Conservation (phyloP, 64 coral and sea anemone genomes). For the Dendrophyllia cribrosa region DNA sequence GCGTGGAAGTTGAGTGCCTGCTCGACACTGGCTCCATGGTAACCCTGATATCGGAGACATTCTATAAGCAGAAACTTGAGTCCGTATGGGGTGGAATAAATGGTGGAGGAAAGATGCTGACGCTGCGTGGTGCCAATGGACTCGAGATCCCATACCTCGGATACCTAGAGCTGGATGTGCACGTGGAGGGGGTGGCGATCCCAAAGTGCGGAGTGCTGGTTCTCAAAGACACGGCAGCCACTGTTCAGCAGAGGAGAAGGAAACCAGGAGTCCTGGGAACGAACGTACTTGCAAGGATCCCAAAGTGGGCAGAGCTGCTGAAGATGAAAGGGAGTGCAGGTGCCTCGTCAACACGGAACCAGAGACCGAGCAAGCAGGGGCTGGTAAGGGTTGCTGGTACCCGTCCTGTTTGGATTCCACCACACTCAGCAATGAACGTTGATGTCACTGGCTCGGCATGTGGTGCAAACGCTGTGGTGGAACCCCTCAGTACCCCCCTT, state of each 20-base stretch:
- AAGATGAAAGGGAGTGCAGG: not conserved
- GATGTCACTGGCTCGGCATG: conserved; percentile 26
- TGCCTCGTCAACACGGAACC: not conserved
- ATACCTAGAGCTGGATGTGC: conserved; percentile 36
- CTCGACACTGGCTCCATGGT: conserved; percentile 76
- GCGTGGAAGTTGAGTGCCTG: conserved; percentile 59
- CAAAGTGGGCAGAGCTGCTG: conserved; percentile 17
- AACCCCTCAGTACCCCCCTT: conserved; percentile 26
- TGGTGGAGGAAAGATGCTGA: conserved; percentile 5
- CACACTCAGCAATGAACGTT: conserved; percentile 25
- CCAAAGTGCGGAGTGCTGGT: conserved; percentile 50
- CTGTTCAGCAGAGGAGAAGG: conserved; percentile 16
- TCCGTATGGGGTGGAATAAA: not conserved
- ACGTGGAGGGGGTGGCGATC: conserved; percentile 36
- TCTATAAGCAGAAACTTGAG: conserved; percentile 55
- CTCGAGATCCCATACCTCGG: conserved; percentile 45
- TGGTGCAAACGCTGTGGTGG: conserved; percentile 48
- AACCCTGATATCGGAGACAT: conserved; percentile 47
- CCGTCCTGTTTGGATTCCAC: conserved; percentile 6
- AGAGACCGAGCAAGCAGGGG: not conserved
- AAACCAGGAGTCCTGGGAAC: not conserved
- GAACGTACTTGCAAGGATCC: conserved; percentile 11
- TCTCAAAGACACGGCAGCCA: conserved; percentile 62
- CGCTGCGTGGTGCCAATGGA: not conserved
- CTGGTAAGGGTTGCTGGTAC: not conserved